These are phyloP conservation scores for Hermodice carunculata DNA, from an alignment of 2,888 invertebrate genomes.

Conservation along the genomic window DNA sequence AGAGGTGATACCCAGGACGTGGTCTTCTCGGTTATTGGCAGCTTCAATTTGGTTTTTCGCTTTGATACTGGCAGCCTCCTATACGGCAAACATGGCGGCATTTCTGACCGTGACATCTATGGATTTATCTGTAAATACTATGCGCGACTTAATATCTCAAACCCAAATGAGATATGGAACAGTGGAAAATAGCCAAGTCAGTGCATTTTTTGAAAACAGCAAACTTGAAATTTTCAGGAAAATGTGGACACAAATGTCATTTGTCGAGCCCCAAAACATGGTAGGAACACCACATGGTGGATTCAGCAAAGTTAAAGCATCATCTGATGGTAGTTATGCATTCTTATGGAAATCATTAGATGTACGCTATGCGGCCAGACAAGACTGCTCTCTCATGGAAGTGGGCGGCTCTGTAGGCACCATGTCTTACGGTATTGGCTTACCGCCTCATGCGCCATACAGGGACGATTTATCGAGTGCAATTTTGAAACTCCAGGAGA, in stretches of 20 bases:
- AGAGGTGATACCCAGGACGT: conserved; percentile 33
- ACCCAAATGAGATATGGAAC: conserved; percentile 67
- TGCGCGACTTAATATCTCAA: conserved; percentile 62
- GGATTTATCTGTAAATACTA: conserved; percentile 62
- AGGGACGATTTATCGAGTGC: conserved; percentile 62
- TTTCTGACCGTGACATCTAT: conserved; percentile 65
- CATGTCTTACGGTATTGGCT: conserved; percentile 65
- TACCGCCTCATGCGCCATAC: conserved; percentile 64
- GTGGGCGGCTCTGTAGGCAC: conserved; percentile 63
- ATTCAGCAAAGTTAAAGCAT: conserved; percentile 51
- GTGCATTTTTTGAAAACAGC: conserved; percentile 64
- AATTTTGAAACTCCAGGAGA: conserved; percentile 59
- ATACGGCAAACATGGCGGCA: conserved; percentile 66
- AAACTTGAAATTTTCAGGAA: conserved; percentile 63
- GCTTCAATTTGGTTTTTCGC: conserved; percentile 68
- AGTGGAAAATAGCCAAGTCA: conserved; percentile 62
- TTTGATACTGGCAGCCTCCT: conserved; percentile 63
- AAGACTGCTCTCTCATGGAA: conserved; percentile 75
- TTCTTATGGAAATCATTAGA: conserved; percentile 68
- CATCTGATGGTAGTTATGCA: conserved; percentile 52
- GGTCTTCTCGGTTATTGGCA: conserved; percentile 58
- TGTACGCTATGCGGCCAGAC: conserved; percentile 59
- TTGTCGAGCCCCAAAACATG: conserved; percentile 56
- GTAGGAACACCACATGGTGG: conserved; percentile 58
- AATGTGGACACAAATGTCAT: conserved; percentile 65